Conservation (phyloP, 2,113 vertebrate genomes). For the Sinocyclocheilus maitianheensis region DNA sequence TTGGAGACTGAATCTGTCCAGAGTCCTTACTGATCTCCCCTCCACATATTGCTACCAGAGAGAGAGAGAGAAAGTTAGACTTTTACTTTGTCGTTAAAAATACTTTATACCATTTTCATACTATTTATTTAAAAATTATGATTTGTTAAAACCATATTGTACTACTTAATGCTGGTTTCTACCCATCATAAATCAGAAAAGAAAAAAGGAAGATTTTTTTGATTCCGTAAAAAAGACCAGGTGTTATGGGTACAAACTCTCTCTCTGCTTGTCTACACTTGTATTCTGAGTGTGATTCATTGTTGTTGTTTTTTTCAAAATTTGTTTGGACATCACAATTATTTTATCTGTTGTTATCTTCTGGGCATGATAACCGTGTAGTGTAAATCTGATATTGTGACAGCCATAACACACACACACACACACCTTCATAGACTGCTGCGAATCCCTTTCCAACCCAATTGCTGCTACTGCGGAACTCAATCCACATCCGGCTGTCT, state of each 20-base stretch:
- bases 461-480: conserved; percentile 98
- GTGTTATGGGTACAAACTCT: neutral
- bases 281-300: neutral
- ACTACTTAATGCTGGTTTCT: neutral
- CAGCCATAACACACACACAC: neutral
- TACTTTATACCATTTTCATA: neutral
- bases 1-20: conserved; percentile 97
- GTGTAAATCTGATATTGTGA: neutral
- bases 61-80: conserved; percentile 2
- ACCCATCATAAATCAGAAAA: neutral
- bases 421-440: conserved; percentile 88
- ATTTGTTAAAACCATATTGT: neutral
- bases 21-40: conserved; percentile 93
- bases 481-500: conserved; percentile 98
- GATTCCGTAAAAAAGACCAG: neutral
- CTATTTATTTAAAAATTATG: neutral
- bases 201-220: too few relatives aligned
- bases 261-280: neutral
- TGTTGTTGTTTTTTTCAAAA: neutral
- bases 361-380: neutral
- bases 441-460: conserved; percentile 98
- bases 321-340: neutral
- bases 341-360: neutral
- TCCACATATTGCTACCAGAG: conserved; percentile 88
- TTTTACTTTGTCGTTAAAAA: neutral